These are phyloP conservation scores for Epiblema foenella DNA, from an alignment of 2,888 invertebrate genomes.

Conservation along the genomic window DNA sequence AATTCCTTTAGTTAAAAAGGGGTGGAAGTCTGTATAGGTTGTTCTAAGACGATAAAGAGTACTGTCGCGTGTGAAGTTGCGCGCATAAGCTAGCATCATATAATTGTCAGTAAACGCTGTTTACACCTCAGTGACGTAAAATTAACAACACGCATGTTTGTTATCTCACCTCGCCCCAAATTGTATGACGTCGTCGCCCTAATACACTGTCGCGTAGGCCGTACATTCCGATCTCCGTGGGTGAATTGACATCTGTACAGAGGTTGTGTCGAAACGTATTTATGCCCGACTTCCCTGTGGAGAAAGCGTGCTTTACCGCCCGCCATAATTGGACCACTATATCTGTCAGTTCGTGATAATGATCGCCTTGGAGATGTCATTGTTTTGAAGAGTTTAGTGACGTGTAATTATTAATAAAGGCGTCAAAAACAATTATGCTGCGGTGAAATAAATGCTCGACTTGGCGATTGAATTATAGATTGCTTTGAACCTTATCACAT, in stretches of 20 bases:
- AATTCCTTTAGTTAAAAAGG: no score
- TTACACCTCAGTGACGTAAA: not conserved
- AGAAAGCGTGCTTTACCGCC: conserved; percentile 43
- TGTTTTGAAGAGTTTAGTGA: conserved; percentile 18
- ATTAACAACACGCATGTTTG: not conserved
- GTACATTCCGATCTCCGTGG: conserved; percentile 39
- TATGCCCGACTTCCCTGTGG: conserved; percentile 41
- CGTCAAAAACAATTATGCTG: not conserved
- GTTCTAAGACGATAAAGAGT: no score
- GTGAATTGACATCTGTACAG: conserved; percentile 39
- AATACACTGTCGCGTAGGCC: conserved; percentile 32
- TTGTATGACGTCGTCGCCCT: conserved; percentile 23
- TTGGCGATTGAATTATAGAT: no score
- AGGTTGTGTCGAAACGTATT: conserved; percentile 42
- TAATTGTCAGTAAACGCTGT: not conserved
- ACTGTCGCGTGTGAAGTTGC: no score
- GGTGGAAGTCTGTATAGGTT: no score
- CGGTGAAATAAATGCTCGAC: not conserved
- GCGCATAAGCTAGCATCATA: no score
- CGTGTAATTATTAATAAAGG: not conserved
- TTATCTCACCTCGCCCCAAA: conserved; percentile 23
- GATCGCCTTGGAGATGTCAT: conserved; percentile 25
- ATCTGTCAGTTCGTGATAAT: conserved; percentile 27
- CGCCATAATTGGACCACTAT: conserved; percentile 34
- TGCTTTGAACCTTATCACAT: not conserved